Conservation (phyloP, 2,797 vertebrate species). For the Pelobates cultripes region DNA sequence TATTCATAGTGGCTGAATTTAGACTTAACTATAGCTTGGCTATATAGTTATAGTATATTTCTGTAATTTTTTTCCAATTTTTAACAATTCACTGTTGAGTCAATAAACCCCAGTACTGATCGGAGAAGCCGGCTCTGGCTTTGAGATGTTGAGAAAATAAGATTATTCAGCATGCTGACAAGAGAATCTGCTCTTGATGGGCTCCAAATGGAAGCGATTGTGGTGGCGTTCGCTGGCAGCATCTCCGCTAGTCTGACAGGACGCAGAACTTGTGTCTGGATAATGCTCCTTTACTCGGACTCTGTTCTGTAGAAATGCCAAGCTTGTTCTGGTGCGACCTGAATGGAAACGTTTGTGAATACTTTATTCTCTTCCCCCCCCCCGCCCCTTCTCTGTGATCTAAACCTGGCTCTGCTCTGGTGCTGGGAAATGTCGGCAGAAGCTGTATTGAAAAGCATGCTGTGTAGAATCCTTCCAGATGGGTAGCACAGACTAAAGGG, state of each 20-base stretch:
- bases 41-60: too few relatives aligned
- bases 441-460: not conserved
- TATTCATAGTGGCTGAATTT: too few relatives aligned
- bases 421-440: not conserved
- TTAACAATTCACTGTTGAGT: too few relatives aligned
- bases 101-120: too few relatives aligned
- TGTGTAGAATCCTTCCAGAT: too few relatives aligned
- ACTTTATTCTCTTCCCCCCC: not conserved
- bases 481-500: too few relatives aligned
- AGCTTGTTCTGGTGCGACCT: constrained; percentile 40
- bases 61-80: too few relatives aligned
- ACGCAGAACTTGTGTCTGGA: not conserved
- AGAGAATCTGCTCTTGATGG: too few relatives aligned
- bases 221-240: not conserved
- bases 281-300: constrained; percentile 2
- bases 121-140: too few relatives aligned
- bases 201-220: not conserved
- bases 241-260: not conserved
- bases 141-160: too few relatives aligned
- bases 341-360: constrained; percentile 46
- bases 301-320: constrained; percentile 22
- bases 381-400: constrained; percentile 11
- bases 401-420: constrained; percentile 15
- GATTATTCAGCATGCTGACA: too few relatives aligned
- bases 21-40: too few relatives aligned